Evolutionary conservation across 2,113 vertebrate species (phyloP), one percentile per base, ranked within the genome.

Genomic region (Parus major): DNA sequence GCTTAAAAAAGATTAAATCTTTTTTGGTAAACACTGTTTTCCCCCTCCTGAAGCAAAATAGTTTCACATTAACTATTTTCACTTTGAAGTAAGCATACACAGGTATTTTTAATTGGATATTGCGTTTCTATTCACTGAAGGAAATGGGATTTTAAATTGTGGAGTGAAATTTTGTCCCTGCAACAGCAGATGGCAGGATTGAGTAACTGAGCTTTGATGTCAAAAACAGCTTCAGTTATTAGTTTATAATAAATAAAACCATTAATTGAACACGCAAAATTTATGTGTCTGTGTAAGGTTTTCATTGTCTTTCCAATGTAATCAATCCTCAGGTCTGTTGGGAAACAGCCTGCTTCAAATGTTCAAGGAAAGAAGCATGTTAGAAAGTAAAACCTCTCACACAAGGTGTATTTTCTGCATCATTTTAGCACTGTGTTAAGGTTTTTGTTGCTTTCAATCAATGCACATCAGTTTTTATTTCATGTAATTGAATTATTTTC

Each of bases 121-220:
- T 1, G 0, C 10, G 2, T 36, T 61, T 75, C 33, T 81, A 15
- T 12, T 66, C 52, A 11, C 16, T 12, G 21, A 84, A n/a, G 17
- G 12, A 28, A 68, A 81, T 50, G 2, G 0, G 3, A 23, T 50
- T 70, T 29, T 19, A 35, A 87, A 18, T 72, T 52, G 47, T n/a
- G 39, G 25, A 1, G 13, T 93, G 87, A 57, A 79, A 49, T 92
- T 84, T 79, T 5, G 16, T n/a, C 9, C 2, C 16, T 73, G 8
- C 19, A 88, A 68, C 96, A 95, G 96, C 92, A 97, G 97, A 69
- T 97, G 97, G 96, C 97, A 88, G 39, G 80, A 57, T 76, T 64
- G 47, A 94, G 72, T 86, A 93, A 41, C 4, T 5, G 16, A 86
- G 29, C 31, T 44, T 42, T 22, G 25, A 33, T 27, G 42, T 64